Conservation (phyloP, 2,797 vertebrate species). For the Distichodus sexfasciatus region DNA sequence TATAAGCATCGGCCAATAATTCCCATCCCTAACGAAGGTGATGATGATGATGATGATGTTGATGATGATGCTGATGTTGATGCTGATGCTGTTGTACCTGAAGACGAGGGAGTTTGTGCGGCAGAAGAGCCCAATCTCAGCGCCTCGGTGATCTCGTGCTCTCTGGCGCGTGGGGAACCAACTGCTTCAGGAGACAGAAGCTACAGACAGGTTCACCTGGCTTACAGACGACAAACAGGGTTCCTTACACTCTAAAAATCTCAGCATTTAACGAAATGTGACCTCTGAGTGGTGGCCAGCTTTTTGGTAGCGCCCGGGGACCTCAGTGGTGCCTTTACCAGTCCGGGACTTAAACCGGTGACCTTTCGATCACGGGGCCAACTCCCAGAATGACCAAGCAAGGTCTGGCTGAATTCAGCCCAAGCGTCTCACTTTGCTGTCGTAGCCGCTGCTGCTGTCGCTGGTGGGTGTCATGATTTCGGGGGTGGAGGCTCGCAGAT, state of each 20-base stretch:
- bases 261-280: no score
- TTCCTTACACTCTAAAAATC: no score
- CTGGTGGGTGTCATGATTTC: slow-evolving; percentile 96
- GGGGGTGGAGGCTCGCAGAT: slow-evolving; percentile 91
- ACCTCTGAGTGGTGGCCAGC: no score
- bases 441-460: slow-evolving; percentile 89
- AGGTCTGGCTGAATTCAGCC: not conserved
- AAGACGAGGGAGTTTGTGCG: slow-evolving; percentile 94
- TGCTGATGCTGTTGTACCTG: slow-evolving; percentile 60
- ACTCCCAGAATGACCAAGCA: no score
- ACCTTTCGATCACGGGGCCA: no score
- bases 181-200: slow-evolving; percentile 93
- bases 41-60: no score
- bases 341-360: no score
- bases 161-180: slow-evolving; percentile 97
- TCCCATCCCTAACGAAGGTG: no score
- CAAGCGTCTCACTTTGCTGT: slow-evolving; percentile 79
- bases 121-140: slow-evolving; percentile 93
- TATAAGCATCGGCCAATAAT: no score
- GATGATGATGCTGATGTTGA: not conserved
- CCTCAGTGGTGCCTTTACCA: no score
- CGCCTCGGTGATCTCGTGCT: slow-evolving; percentile 96
- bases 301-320: no score
- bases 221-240: not conserved
- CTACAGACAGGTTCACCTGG: slow-evolving; percentile 93